These are phyloP conservation scores for Aradophagus sp. DNA, from an alignment of 1,140 invertebrate genomes.

Conservation along the genomic window DNA sequence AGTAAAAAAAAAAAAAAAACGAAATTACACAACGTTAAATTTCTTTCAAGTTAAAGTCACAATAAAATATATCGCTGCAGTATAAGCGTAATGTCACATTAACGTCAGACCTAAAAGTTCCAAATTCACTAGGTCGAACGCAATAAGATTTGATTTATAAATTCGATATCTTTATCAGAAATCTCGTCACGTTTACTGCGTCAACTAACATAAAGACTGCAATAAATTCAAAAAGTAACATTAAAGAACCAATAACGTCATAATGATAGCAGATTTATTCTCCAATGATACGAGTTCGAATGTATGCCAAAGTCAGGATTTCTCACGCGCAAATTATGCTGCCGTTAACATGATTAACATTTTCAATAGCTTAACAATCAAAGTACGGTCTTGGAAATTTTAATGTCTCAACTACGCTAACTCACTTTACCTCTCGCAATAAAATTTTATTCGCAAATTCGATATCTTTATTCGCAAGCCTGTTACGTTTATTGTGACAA, in stretches of 20 bases:
- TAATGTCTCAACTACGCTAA: slow-evolving; percentile 16
- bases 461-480: slow-evolving; percentile 28
- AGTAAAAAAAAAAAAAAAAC: too few relatives aligned
- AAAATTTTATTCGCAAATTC: slow-evolving; percentile 33
- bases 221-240: slow-evolving; percentile 51
- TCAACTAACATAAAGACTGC: slow-evolving; percentile 47
- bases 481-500: slow-evolving; percentile 19
- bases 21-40: slow-evolving; percentile 11
- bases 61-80: slow-evolving; percentile 43
- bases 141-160: slow-evolving; percentile 55
- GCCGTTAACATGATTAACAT: slow-evolving; percentile 34
- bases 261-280: slow-evolving; percentile 45
- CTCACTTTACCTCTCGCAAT: slow-evolving; percentile 25
- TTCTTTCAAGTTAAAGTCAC: slow-evolving; percentile 38
- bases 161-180: slow-evolving; percentile 52
- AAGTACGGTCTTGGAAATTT: slow-evolving; percentile 3
- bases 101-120: slow-evolving; percentile 48
- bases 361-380: slow-evolving; percentile 18
- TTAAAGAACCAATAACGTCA: slow-evolving; percentile 52
- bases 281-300: slow-evolving; percentile 26
- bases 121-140: slow-evolving; percentile 47
- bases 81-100: slow-evolving; percentile 51
- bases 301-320: slow-evolving; percentile 9
- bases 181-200: slow-evolving; percentile 48
- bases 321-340: slow-evolving; percentile 18